Conservation (phyloP, 2,113 vertebrate species). For the Trinectes maculatus region DNA sequence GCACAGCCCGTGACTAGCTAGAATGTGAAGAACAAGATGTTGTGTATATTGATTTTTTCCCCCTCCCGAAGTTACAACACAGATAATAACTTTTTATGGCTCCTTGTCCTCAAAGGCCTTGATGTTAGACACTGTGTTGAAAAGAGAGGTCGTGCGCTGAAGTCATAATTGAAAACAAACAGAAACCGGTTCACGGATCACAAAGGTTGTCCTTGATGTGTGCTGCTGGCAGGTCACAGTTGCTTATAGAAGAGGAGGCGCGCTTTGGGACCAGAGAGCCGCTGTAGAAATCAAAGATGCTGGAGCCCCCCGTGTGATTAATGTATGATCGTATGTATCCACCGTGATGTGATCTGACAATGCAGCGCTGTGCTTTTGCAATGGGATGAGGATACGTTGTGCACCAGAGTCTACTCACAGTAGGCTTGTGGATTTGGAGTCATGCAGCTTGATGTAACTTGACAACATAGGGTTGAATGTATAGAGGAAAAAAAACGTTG, state of each 20-base stretch:
- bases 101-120: background rate
- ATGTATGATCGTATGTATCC: slow-evolving; percentile 52
- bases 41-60: too few relatives aligned
- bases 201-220: slow-evolving; percentile 40
- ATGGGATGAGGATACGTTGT: slow-evolving; percentile 46
- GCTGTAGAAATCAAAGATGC: slow-evolving; percentile 52
- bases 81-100: background rate
- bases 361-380: slow-evolving; percentile 46
- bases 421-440: slow-evolving; percentile 33
- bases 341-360: slow-evolving; percentile 64
- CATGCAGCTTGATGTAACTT: slow-evolving; percentile 57
- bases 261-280: slow-evolving; percentile 48
- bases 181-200: slow-evolving; percentile 34
- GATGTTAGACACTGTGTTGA: slow-evolving; percentile 5
- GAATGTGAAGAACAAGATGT: background rate
- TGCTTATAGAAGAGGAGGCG: slow-evolving; percentile 26
- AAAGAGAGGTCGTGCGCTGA: slow-evolving; percentile 10
- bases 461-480: slow-evolving; percentile 60
- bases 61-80: background rate
- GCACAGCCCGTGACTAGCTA: background rate
- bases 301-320: slow-evolving; percentile 46
- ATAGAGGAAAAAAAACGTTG: slow-evolving; percentile 34
- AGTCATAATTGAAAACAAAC: slow-evolving; percentile 29
- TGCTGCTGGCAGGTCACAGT: slow-evolving; percentile 52
- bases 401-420: slow-evolving; percentile 40